Base-by-base conservation (phyloP, 1,140 invertebrate genomes). In the Trichonephila clavipes region DNA sequence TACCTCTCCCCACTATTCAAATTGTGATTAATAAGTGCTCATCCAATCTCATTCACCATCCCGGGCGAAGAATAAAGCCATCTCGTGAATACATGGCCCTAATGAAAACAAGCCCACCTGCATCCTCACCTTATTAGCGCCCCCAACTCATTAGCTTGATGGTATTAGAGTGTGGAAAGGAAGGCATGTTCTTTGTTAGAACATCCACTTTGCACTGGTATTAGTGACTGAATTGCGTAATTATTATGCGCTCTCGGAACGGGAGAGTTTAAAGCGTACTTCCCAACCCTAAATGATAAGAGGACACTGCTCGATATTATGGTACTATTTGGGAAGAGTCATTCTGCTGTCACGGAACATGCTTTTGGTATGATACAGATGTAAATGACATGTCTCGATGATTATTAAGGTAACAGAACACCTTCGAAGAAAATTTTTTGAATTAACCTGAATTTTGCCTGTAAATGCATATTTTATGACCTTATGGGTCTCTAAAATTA, bases 61-160 rank as follows among this genome's bases (percentile, higher is more conserved):
- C 16, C 16, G 24, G 2, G 24, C 28, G 16, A 77, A 77, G 69
- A 77, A 77, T 34, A 24, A 24, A 14, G 69, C 24, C 28, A 28
- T 24, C 28, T 24, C 24, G 28, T 28, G 16, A 77, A 28, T 77
- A 34, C 69, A 40, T 3, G 69, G 10, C 28, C 16, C 69, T 77
- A 77, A 77, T 77, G 69, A 77, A 77, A 77, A 77, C 69, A 77
- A 77, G 24, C 69, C 24, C 69, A 77, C 69, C 69, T 77, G 69
- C 69, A 34, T 28, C 69, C 64, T 24, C 28, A 77, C 34, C 69
- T 77, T 77, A 77, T 77, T 77, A 77, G 24, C 24, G 69, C 69
- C 69, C 28, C 28, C 24, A 77, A 77, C 69, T 77, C 69, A 77
- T 77, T 77, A 77, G 16, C 69, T 77, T 34, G 28, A 77, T 77